Base-by-base conservation (phyloP, 2,113 vertebrate species). In the Irena cyanogastra region DNA sequence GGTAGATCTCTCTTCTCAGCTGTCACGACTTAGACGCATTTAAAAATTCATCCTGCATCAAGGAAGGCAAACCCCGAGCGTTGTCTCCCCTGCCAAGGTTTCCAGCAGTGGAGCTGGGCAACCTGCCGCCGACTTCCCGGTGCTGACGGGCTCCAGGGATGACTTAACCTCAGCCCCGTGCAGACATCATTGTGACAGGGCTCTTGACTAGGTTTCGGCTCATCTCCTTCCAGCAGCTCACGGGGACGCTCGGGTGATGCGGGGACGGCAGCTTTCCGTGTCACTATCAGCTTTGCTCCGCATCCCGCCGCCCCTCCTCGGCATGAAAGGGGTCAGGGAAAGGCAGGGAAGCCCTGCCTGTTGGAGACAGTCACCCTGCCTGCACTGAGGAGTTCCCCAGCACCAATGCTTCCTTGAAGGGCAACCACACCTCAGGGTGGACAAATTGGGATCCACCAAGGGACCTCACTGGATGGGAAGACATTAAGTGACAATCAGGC, bases 181-280 rank as follows among this genome's bases (percentile, higher is more conserved):
- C 86, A 90, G 86, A 89, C 76, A 96, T 92, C 69, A 41, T 71
- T 94, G 93, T 95, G 90, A 96, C 94, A 96, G 88, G 90, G 76
- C 93, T 94, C 88, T 63, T 78, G 68, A 86, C 92, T 84, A 70
- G 80, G 94, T 90, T 94, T 96, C 57, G 35, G 90, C 69, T 93
- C 93, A 96, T 92, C 95, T 94, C 85, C 93, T 94, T 75, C 60
- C 90, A 86, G 92, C 79, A 74, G 80, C 90, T 93, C 90, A 64
- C 7, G 7, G 90, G 93, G 93, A 95, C 20, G 85, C 77, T 83
- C 3, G 45, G 83, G 80, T 94, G 87, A 92, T 3, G n/a, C 0
- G 3, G 80, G 49, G 88, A 88, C 10, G 4, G 85, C 85, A 88
- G 92, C 76, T 56, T 54, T 81, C 64, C 19, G 72, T 87, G 76